These are phyloP conservation scores for Mixornis gularis DNA, from an alignment of 2,113 vertebrate genomes.

Conservation along the genomic window DNA sequence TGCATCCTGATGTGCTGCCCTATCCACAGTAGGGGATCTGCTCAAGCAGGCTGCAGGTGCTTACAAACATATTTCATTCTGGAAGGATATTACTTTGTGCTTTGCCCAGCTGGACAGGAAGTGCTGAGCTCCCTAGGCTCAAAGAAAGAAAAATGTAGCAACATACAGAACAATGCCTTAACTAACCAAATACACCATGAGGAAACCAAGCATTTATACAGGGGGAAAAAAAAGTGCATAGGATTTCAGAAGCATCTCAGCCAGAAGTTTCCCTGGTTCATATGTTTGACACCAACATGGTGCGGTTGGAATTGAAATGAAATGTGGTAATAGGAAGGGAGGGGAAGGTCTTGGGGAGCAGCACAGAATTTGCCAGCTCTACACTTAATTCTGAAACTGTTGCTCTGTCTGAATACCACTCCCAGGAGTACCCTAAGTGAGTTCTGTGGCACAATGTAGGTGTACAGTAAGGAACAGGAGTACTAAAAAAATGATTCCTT, in stretches of 20 bases:
- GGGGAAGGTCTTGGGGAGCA: neutral
- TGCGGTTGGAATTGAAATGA: neutral
- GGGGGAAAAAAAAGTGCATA: neutral
- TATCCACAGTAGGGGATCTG: fast-evolving
- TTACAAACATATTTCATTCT: neutral
- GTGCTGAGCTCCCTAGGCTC: neutral
- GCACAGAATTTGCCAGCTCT: neutral
- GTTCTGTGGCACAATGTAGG: neutral
- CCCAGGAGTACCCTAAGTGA: neutral
- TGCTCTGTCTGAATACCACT: neutral
- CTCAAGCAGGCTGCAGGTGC: neutral
- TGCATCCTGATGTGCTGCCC: neutral
- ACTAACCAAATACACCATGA: neutral
- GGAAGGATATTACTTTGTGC: neutral
- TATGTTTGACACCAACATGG: neutral
- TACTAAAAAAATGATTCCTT: neutral
- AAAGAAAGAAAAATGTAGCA: neutral
- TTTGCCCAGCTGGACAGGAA: conserved; percentile 51
- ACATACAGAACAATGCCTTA: neutral
- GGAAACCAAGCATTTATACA: neutral
- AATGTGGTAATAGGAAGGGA: neutral
- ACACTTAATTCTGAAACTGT: neutral
- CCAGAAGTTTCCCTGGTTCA: neutral
- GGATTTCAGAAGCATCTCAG: neutral
- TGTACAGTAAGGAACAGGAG: neutral